Conservation (phyloP, 2,113 vertebrate genomes). For the Toxostoma redivivum region DNA sequence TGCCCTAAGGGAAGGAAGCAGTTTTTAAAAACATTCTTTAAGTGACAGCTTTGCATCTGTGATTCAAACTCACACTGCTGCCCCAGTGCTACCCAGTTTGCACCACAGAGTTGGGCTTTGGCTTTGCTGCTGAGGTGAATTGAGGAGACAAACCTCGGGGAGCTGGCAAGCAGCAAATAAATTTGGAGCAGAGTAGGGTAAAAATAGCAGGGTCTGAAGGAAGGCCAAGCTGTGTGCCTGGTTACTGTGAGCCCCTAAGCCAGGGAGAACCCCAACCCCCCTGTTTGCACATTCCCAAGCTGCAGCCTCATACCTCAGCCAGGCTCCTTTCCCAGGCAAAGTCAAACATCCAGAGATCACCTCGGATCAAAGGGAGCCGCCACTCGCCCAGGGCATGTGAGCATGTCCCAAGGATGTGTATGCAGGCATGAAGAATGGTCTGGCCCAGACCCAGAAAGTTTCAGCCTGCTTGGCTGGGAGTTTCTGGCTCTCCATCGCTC, state of each 20-base stretch:
- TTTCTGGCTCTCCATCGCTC: fast-evolving
- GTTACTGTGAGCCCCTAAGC: background rate
- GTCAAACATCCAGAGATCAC: background rate
- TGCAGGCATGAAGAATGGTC: background rate
- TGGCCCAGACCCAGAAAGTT: background rate
- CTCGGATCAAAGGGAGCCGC: background rate
- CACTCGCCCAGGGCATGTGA: fast-evolving
- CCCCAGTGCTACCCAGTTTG: background rate
- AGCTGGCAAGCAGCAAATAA: background rate
- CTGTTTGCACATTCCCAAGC: background rate
- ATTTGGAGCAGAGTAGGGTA: background rate
- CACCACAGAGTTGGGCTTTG: background rate
- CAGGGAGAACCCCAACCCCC: background rate
- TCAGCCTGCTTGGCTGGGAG: background rate
- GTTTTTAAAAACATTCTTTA: background rate
- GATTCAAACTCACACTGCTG: background rate
- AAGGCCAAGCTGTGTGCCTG: background rate
- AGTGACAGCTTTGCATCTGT: background rate
- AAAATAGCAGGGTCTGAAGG: background rate
- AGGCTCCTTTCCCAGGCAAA: background rate
- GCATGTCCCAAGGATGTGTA: background rate
- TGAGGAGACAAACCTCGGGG: background rate
- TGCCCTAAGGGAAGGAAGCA: background rate
- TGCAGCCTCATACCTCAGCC: background rate
- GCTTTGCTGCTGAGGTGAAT: background rate